phyloP scores from a whole-genome alignment of 2,113 vertebrate species.

The Rhadina sibilatrix region DNA sequence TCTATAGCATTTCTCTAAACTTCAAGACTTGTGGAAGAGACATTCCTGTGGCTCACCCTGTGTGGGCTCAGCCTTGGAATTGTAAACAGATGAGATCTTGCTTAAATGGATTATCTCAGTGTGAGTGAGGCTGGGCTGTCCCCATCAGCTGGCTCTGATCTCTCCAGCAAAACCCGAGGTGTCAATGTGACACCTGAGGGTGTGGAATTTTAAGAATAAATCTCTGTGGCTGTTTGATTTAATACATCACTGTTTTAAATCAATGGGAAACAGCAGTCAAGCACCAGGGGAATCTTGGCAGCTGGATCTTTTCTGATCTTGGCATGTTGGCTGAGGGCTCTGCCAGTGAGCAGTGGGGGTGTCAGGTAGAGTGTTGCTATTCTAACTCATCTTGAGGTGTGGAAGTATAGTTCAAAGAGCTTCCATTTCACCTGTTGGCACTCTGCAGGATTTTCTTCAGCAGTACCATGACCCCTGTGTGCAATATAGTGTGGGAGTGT shows the following conservation, averaged over 20 bases:
- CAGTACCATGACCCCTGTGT: neutral
- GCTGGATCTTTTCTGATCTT: neutral
- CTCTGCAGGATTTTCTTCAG: neutral
- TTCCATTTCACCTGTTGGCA: neutral
- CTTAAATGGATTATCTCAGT: neutral
- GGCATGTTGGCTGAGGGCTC: neutral
- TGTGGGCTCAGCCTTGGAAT: neutral
- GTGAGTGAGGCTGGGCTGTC: neutral
- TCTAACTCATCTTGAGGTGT: neutral
- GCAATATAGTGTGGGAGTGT: fast-evolving
- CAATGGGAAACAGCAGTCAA: neutral
- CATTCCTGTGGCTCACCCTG: neutral
- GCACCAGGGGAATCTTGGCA: neutral
- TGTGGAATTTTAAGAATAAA: neutral
- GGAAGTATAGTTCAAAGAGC: neutral
- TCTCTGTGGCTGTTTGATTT: neutral
- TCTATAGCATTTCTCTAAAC: neutral
- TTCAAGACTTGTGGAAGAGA: neutral
- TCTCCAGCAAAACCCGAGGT: fast-evolving
- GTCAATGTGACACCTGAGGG: neutral
- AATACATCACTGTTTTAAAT: neutral
- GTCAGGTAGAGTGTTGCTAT: neutral
- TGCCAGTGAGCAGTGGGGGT: neutral
- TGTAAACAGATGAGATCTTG: neutral
- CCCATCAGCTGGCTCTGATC: neutral